Conservation (phyloP, 2,888 invertebrate species). For the Chrysolina haemoptera region DNA sequence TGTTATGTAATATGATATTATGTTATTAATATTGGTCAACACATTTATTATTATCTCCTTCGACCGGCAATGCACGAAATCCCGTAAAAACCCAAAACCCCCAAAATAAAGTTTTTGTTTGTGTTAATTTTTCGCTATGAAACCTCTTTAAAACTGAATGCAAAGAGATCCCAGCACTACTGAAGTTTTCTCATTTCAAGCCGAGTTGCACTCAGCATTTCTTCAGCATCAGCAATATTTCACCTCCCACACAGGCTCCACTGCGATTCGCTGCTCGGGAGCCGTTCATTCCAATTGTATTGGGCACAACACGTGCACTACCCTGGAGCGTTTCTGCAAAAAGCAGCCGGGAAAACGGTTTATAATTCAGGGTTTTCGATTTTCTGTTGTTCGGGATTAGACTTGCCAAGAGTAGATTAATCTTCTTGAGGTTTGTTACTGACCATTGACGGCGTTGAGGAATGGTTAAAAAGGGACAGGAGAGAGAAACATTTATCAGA, state of each 20-base stretch:
- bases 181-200: background rate
- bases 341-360: conserved; percentile 10
- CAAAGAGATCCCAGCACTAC: background rate
- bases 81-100: no score
- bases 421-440: background rate
- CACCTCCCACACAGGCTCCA: conserved; percentile 7
- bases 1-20: no score
- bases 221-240: conserved; percentile 11
- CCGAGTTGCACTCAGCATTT: background rate
- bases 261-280: background rate
- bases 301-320: conserved; percentile 1
- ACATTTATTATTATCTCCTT: no score
- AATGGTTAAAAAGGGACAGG: background rate
- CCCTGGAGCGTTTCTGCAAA: background rate
- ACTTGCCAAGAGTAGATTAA: background rate
- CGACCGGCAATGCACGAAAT: no score
- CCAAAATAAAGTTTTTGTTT: no score
- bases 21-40: no score
- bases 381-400: conserved; percentile 17
- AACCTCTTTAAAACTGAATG: background rate
- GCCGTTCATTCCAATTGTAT: background rate
- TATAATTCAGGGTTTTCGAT: conserved; percentile 31
- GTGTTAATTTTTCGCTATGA: no score
- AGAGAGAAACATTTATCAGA: background rate
- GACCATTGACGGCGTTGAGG: background rate